Conservation (phyloP, 2,888 invertebrate species). For the Erpobdella octoculata region DNA sequence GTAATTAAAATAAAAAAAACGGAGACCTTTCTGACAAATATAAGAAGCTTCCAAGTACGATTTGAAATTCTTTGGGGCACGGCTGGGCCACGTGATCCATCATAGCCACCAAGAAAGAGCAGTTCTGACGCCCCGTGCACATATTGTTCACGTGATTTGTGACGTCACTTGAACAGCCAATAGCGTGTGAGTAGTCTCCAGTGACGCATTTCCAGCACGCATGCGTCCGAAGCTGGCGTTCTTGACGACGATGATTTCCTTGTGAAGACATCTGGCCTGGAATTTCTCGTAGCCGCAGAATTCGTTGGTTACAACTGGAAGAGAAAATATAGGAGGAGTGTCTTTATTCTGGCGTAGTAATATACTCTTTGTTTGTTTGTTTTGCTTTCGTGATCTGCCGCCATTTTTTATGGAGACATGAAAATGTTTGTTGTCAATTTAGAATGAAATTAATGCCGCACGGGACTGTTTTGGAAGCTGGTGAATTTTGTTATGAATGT, state of each 20-base stretch:
- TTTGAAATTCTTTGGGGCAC: conserved; percentile 37
- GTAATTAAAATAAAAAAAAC: neutral
- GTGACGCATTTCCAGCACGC: conserved; percentile 34
- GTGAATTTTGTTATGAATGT: too few relatives aligned
- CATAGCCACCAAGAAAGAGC: conserved; percentile 36
- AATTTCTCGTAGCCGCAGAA: conserved; percentile 36
- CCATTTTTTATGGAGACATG: too few relatives aligned
- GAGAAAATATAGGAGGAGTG: too few relatives aligned
- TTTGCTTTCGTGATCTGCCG: too few relatives aligned
- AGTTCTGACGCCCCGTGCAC: conserved; percentile 34
- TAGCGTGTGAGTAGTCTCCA: conserved; percentile 33
- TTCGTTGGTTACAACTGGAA: conserved; percentile 19
- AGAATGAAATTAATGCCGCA: too few relatives aligned
- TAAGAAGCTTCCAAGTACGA: conserved; percentile 36
- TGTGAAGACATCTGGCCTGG: conserved; percentile 31
- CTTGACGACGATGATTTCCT: conserved; percentile 32
- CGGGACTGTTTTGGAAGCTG: too few relatives aligned
- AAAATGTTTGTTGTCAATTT: neutral
- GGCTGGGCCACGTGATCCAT: conserved; percentile 37
- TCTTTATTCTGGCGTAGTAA: neutral
- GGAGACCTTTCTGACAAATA: conserved; percentile 33
- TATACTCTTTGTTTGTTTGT: neutral
- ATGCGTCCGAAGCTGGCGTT: conserved; percentile 37
- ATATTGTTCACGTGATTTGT: conserved; percentile 27
- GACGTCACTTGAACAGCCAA: conserved; percentile 36